Percentiles rank a stretch among this genome's conserved stretches.
phyloP scores from a whole-genome alignment of 2,797 vertebrate species.

The Agapornis canus region DNA sequence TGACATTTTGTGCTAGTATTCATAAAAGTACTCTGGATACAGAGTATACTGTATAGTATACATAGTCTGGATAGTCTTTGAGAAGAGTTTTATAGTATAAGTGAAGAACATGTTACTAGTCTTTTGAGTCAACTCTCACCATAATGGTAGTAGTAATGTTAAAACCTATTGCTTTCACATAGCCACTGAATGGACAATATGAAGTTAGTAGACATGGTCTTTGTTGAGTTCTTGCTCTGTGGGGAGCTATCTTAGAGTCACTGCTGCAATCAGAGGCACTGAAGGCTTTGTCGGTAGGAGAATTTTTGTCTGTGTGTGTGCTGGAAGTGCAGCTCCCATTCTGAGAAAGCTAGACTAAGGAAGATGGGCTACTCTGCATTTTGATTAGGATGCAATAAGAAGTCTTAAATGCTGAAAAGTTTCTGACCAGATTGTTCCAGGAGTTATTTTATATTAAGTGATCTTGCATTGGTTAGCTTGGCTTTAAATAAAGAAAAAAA shows the following conservation, averaged over 20 bases:
- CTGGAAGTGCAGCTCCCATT: not conserved
- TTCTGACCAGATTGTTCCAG: not conserved
- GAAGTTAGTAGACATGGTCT: not conserved
- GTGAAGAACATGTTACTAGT: not conserved
- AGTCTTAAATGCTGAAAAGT: not conserved
- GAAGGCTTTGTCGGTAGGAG: not conserved
- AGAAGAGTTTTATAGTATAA: not conserved
- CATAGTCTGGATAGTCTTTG: not conserved
- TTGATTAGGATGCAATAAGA: not conserved
- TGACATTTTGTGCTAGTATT: not conserved
- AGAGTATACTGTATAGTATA: too few species aligned
- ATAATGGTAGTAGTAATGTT: not conserved
- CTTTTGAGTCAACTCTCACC: not conserved
- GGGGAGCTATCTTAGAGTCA: not conserved
- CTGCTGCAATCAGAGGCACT: not conserved
- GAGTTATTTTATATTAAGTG: not conserved
- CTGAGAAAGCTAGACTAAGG: not conserved
- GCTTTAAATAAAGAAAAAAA: not conserved
- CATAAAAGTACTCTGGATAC: not conserved
- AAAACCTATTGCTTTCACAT: not conserved
- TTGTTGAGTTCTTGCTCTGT: not conserved
- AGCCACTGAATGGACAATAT: not conserved
- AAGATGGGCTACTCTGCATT: not conserved
- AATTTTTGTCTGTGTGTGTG: not conserved
- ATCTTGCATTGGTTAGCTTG: not conserved